phyloP scores from a whole-genome alignment of 2,113 vertebrate species.

The Motacilla alba region DNA sequence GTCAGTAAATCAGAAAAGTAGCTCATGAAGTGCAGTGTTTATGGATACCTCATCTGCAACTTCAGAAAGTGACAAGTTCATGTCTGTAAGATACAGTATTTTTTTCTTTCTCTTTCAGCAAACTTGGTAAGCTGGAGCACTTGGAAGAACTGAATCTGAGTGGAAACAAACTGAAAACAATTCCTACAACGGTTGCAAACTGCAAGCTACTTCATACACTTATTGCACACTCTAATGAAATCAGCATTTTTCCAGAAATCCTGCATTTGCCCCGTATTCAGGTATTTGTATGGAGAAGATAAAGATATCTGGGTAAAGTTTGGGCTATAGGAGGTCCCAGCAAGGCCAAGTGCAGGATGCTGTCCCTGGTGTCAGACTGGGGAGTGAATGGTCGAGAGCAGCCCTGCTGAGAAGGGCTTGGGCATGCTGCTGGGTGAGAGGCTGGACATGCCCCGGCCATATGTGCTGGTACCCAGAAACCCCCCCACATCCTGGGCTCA shows the following conservation, averaged over 20 bases:
- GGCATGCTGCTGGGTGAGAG: background rate
- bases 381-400: background rate
- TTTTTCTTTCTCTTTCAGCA: conserved; percentile 76
- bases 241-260: conserved; percentile 93
- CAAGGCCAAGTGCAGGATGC: background rate
- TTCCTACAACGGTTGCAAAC: conserved; percentile 93
- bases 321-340: background rate
- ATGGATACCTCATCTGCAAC: background rate
- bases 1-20: background rate
- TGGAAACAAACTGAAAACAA: conserved; percentile 92
- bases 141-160: conserved; percentile 95
- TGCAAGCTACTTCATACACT: conserved; percentile 93
- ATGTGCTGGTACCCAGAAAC: background rate
- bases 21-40: background rate
- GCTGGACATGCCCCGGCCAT: background rate
- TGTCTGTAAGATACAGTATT: background rate
- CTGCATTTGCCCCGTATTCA: conserved; percentile 91
- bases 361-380: background rate
- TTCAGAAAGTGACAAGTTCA: background rate
- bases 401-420: background rate
- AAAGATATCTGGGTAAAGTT: background rate
- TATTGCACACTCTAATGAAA: conserved; percentile 90
- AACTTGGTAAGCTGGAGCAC: conserved; percentile 90
- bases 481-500: background rate
- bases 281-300: conserved; percentile 70